Percentiles rank a stretch among this genome's conserved stretches.
phyloP scores from a whole-genome alignment of 2,113 vertebrate genomes.

The Ceyx cyanopectus region DNA sequence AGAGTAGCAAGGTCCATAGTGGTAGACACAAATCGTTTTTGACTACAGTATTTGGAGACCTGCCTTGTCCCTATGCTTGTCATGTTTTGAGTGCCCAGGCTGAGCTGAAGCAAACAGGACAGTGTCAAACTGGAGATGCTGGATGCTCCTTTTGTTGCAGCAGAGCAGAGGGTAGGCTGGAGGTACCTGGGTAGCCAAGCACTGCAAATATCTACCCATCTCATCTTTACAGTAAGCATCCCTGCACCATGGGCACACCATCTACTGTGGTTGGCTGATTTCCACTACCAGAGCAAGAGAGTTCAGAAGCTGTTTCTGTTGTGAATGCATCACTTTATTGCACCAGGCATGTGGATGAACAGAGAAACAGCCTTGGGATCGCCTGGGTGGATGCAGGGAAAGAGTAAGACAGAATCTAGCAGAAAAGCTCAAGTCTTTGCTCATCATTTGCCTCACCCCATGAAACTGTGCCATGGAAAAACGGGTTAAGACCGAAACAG shows the following conservation, averaged over 20 bases:
- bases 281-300: neutral
- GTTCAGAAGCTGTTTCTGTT: neutral
- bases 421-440: constrained; percentile 49
- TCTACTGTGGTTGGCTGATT: neutral
- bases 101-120: neutral
- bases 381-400: neutral
- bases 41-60: neutral
- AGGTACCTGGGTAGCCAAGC: neutral
- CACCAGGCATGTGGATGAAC: neutral
- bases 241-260: neutral
- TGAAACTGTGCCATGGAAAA: constrained; percentile 28
- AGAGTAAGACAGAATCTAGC: neutral
- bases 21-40: neutral
- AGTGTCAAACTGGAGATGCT: accelerated
- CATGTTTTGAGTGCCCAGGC: neutral
- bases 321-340: neutral
- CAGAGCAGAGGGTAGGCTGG: neutral
- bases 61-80: accelerated
- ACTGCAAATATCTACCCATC: neutral
- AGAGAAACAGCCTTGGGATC: neutral
- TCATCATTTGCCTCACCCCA: neutral
- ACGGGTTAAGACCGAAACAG: neutral
- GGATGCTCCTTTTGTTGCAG: neutral
- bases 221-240: neutral
- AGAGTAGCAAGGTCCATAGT: neutral